Evolutionary conservation across 1,140 invertebrate genomes (phyloP).

Genomic region (Phortica variegata): DNA sequence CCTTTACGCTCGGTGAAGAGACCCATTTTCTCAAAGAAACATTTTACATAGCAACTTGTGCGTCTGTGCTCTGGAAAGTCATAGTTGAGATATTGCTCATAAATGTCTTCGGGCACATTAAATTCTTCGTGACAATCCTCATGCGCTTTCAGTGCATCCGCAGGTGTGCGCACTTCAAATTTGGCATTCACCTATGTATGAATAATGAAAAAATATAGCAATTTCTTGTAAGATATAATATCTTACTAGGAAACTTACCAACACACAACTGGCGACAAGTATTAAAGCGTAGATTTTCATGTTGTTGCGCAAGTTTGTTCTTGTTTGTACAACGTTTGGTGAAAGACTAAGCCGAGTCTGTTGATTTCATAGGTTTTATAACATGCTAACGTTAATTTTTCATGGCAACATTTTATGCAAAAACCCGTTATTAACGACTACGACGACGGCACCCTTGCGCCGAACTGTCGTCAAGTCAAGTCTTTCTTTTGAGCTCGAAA

Average conservation of each 20-base stretch:
- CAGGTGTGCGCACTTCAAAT: slow-evolving; percentile 34
- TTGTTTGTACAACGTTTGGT: too few relatives aligned
- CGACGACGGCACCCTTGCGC: too few relatives aligned
- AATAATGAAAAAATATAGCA: neutral
- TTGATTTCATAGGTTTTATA: too few relatives aligned
- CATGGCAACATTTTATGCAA: too few relatives aligned
- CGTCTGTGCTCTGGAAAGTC: slow-evolving; percentile 42
- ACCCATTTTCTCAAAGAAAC: slow-evolving; percentile 46
- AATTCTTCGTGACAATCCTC: slow-evolving; percentile 41
- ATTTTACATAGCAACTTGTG: slow-evolving; percentile 47
- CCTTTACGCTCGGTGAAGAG: slow-evolving; percentile 39
- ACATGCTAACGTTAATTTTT: too few relatives aligned
- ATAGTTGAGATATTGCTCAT: slow-evolving; percentile 41
- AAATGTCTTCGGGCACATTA: slow-evolving; percentile 43
- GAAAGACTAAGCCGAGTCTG: too few relatives aligned
- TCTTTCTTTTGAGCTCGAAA: too few relatives aligned
- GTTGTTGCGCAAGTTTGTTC: too few relatives aligned
- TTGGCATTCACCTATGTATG: slow-evolving; percentile 31
- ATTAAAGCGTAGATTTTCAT: slow-evolving; percentile 34
- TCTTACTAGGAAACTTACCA: slow-evolving; percentile 17
- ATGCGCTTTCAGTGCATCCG: slow-evolving; percentile 36
- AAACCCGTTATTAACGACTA: too few relatives aligned
- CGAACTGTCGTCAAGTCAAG: too few relatives aligned
- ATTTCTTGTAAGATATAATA: too few relatives aligned
- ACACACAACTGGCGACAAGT: slow-evolving; percentile 21